Conservation (phyloP, 2,113 vertebrate genomes). For the Mastomys coucha region DNA sequence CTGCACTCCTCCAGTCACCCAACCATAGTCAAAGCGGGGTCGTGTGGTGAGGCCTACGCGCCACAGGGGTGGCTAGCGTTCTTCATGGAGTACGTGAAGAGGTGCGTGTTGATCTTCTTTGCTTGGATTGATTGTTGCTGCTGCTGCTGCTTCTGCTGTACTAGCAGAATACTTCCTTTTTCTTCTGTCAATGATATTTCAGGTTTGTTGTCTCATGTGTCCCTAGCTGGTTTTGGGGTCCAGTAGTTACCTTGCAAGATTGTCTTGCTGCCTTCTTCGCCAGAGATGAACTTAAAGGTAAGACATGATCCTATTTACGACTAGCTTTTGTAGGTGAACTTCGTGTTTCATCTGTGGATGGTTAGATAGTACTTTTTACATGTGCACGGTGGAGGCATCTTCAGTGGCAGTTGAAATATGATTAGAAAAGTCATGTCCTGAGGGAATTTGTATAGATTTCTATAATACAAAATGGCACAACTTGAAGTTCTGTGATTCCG, state of each 20-base stretch:
- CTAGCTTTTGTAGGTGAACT: not conserved
- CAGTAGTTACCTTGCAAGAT: slow-evolving; percentile 98
- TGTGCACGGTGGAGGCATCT: not conserved
- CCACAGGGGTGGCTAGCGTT: slow-evolving; percentile 98
- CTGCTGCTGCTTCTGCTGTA: slow-evolving; percentile 86
- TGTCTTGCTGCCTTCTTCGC: slow-evolving; percentile 99
- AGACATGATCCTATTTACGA: slow-evolving; percentile 75
- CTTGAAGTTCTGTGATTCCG: slow-evolving; percentile 20
- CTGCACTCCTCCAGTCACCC: slow-evolving; percentile 97
- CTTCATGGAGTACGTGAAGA: slow-evolving; percentile 98
- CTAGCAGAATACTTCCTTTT: slow-evolving; percentile 85
- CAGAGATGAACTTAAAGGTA: slow-evolving; percentile 98
- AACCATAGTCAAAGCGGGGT: slow-evolving; percentile 96
- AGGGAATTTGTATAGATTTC: slow-evolving; percentile 20
- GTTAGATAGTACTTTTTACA: not conserved
- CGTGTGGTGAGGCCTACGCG: slow-evolving; percentile 97
- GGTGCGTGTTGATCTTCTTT: slow-evolving; percentile 85
- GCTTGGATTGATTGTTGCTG: slow-evolving; percentile 48
- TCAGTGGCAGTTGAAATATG: not conserved
- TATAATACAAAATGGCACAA: not conserved
- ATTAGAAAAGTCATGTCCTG: not conserved
- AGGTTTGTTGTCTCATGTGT: slow-evolving; percentile 89
- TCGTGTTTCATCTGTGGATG: not conserved
- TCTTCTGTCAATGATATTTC: slow-evolving; percentile 89
- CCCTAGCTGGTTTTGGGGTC: slow-evolving; percentile 99